A percentile compares a stretch with the other conserved stretches of the same genome.
phyloP scores from a whole-genome alignment of 2,888 invertebrate genomes.

The Drosophila borealis region DNA sequence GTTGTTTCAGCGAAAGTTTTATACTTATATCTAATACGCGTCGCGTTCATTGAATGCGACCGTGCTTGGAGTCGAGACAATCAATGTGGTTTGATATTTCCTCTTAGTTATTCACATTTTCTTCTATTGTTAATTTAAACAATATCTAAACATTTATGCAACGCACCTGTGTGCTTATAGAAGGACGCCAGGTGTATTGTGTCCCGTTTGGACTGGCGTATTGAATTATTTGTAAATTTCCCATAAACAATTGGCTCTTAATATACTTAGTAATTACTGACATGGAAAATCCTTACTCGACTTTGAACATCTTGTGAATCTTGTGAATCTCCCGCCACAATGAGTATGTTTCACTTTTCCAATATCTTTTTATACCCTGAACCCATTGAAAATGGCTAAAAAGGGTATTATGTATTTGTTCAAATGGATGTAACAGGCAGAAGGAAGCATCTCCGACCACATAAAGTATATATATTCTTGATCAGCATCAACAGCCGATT shows the following conservation, averaged over 20 bases:
- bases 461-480: no score
- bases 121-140: conserved; percentile 53
- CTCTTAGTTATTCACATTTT: conserved; percentile 49
- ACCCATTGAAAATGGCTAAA: no score
- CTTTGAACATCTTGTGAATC: no score
- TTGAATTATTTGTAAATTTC: background rate
- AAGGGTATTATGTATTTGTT: no score
- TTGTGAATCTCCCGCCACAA: background rate
- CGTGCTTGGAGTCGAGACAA: conserved; percentile 68
- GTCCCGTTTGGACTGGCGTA: background rate
- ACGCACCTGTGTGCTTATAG: background rate
- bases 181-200: background rate
- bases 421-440: no score
- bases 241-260: background rate
- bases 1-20: conserved; percentile 48
- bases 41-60: conserved; percentile 48
- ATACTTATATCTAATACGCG: conserved; percentile 32
- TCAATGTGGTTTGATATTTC: conserved; percentile 76
- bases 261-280: background rate
- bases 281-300: background rate
- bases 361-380: no score
- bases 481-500: no score
- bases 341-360: background rate
- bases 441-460: no score
- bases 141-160: conserved; percentile 11